Evolutionary conservation across 30 jellyfish, hydroid and myxozoan species (phyloP).

Genomic region (Turritopsis rubra): DNA sequence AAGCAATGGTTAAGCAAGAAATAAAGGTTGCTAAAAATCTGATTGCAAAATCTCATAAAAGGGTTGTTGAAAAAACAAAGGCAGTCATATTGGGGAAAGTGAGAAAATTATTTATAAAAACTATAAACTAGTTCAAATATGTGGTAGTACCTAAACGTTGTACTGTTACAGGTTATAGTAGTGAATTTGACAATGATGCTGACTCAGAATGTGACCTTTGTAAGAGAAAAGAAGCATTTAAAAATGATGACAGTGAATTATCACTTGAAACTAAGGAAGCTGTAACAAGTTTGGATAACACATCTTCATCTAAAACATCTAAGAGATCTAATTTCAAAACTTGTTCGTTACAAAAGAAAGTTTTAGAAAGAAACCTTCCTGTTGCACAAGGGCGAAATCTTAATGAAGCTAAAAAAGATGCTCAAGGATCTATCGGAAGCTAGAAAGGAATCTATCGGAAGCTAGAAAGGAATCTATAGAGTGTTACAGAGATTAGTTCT

Average conservation of each 20-base stretch:
- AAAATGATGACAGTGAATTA: not conserved
- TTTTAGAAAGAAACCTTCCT: not conserved
- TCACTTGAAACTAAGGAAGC: not conserved
- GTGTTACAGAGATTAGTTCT: conserved; percentile 33
- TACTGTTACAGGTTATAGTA: not conserved
- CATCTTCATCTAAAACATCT: not conserved
- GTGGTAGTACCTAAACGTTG: not conserved
- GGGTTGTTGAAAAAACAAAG: conserved; percentile 5
- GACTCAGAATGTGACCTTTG: not conserved
- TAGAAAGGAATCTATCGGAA: conserved; percentile 38
- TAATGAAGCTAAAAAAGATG: conserved; percentile 18
- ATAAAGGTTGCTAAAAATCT: not conserved
- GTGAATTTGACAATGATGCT: not conserved
- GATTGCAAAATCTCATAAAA: not conserved
- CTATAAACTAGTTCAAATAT: not conserved
- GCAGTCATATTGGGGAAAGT: not conserved
- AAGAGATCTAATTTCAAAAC: not conserved
- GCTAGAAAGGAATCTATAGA: conserved; percentile 31
- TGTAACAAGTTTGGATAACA: not conserved
- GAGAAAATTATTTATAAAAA: not conserved
- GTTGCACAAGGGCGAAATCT: conserved; percentile 3
- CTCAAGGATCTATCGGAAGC: conserved; percentile 37
- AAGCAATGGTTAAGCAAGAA: not conserved
- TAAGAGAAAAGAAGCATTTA: not conserved
- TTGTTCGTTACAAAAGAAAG: not conserved